These are phyloP conservation scores for Sminthurinus signatus DNA, from an alignment of 1,140 invertebrate species.

Conservation along the genomic window DNA sequence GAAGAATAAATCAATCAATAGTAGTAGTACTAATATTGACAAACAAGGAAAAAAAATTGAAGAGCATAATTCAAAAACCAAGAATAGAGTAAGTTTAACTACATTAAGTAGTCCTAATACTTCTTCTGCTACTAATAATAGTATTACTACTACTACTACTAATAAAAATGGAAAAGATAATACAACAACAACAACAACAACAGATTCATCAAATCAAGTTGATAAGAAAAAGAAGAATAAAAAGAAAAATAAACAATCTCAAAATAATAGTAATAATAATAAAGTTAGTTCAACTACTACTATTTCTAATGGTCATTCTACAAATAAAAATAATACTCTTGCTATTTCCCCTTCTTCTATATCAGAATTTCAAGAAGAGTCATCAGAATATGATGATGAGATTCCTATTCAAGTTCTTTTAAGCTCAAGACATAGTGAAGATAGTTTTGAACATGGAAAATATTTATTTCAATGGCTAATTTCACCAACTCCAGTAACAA, in stretches of 20 bases:
- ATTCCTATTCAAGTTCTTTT: neutral
- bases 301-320: too few relatives aligned
- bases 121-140: too few relatives aligned
- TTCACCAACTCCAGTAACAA: conserved; percentile 54
- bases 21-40: neutral
- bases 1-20: neutral
- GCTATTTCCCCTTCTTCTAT: too few relatives aligned
- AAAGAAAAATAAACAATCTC: neutral
- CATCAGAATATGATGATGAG: neutral
- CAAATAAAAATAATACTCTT: too few relatives aligned
- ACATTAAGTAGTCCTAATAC: too few relatives aligned
- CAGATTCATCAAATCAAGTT: neutral
- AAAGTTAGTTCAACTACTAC: neutral
- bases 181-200: too few relatives aligned
- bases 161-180: too few relatives aligned
- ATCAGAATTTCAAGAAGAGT: neutral
- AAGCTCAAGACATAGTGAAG: conserved; percentile 13
- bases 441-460: conserved; percentile 47
- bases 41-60: too few relatives aligned
- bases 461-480: conserved; percentile 64
- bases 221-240: neutral
- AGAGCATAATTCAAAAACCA: too few relatives aligned
- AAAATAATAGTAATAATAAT: neutral
- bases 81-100: too few relatives aligned
- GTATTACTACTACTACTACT: too few relatives aligned